These are phyloP conservation scores for Sericinus montela DNA, from an alignment of 2,888 invertebrate species.

Conservation along the genomic window DNA sequence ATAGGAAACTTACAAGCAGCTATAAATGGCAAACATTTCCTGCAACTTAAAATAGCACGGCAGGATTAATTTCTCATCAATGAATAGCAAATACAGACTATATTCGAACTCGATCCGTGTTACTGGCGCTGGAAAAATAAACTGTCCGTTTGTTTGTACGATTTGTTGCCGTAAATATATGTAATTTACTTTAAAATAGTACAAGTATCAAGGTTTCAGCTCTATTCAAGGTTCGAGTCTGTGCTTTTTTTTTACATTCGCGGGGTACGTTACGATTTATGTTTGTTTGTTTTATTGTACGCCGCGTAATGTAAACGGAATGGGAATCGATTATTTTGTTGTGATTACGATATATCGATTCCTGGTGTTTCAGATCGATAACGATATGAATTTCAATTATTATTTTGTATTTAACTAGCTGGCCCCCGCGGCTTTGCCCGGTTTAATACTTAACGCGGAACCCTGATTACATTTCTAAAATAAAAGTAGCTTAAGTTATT, in stretches of 20 bases:
- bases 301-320: neutral
- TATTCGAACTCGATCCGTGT: constrained; percentile 45
- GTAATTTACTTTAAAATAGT: constrained; percentile 40
- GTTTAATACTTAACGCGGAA: too few species aligned
- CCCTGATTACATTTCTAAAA: too few species aligned
- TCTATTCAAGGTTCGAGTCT: constrained; percentile 19
- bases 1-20: neutral
- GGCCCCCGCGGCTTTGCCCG: too few species aligned
- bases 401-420: too few species aligned
- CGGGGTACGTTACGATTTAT: constrained; percentile 7
- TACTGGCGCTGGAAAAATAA: constrained; percentile 56
- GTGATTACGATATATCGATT: too few species aligned
- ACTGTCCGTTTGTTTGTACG: constrained; percentile 47
- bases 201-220: constrained; percentile 35
- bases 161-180: constrained; percentile 66
- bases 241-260: constrained; percentile 7
- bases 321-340: neutral
- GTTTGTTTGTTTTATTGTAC: constrained; percentile 13
- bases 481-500: too few species aligned
- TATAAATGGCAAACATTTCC: constrained; percentile 27
- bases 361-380: too few species aligned
- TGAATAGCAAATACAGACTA: constrained; percentile 33
- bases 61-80: constrained; percentile 31
- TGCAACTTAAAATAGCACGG: constrained; percentile 39
- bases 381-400: too few species aligned